Conservation (phyloP, 1,140 invertebrate genomes). For the Bombus ignitus region DNA sequence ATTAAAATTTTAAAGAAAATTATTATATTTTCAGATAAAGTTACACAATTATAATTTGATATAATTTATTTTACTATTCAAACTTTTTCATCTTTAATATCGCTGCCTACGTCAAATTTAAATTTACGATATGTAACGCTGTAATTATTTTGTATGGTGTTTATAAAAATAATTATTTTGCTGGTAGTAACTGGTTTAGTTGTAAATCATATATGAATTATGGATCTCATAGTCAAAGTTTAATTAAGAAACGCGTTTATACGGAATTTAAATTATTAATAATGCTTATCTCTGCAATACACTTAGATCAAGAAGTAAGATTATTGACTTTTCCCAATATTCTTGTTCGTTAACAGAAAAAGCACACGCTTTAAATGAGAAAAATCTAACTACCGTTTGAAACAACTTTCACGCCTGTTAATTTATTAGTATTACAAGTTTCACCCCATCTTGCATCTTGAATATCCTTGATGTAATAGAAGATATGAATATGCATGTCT, state of each 20-base stretch:
- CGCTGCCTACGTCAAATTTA: no score
- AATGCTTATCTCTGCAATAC: neutral
- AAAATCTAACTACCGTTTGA: neutral
- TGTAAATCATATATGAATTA: neutral
- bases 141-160: no score
- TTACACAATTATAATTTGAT: no score
- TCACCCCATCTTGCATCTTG: neutral
- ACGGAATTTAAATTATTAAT: neutral
- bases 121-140: no score
- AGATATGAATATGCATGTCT: neutral
- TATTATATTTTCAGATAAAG: no score
- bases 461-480: neutral
- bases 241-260: neutral
- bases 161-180: no score
- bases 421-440: neutral
- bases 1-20: no score
- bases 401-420: constrained; percentile 11
- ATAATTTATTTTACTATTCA: no score
- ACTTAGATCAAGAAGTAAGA: neutral
- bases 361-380: neutral
- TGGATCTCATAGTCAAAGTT: neutral
- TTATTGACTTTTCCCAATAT: neutral
- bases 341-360: neutral
- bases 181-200: no score
- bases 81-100: no score